Base-by-base conservation (phyloP, 2,888 invertebrate species). In the Drosophila kambysellisi region DNA sequence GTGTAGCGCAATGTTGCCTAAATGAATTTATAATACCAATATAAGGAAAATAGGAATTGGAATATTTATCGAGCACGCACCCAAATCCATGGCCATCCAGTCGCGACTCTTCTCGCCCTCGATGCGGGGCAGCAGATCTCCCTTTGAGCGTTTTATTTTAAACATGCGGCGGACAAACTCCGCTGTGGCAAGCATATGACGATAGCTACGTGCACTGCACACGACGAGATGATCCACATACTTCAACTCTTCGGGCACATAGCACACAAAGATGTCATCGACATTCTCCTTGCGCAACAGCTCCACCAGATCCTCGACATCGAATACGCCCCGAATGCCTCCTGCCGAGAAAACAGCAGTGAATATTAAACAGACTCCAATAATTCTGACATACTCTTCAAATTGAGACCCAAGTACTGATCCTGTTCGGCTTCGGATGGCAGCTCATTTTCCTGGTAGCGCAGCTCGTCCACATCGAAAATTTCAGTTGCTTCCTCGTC, bases 41-140 rank as follows among this genome's bases (percentile, higher is more conserved):
- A 32, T 25, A 46, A 8, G 4, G 2, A 15, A 25, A 7, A 46
- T 25, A 8, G 25, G 4, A 25, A 25, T 46, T 46, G 29, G 25
- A 25, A 25, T 11, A 43, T 43, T 43, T 5, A 29, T 4, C 15
- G 48, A 25, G 0, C n/a, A 58, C 72, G 17, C 94, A 97, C 98
- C 98, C 94, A 98, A 94, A 94, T 99, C 98, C 91, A 99, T 90
- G 29, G 98, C 98, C 93, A 97, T 95, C 98, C 98, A 99, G 85
- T 97, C 96, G 58, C 94, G 94, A 15, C 96, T 96, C 59, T 94
- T 93, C 91, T 95, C 94, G 32, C 98, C 98, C 94, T 98, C 97
- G 79, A 98, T 94, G 87, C 94, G 95, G 0, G 98, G 97, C 85
- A 97, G 93, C 29, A 92, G 79, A 91, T 98, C 98, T 25, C 88